These are phyloP conservation scores for Hypselothyrea guttata DNA, from an alignment of 2,888 invertebrate species.

Conservation along the genomic window DNA sequence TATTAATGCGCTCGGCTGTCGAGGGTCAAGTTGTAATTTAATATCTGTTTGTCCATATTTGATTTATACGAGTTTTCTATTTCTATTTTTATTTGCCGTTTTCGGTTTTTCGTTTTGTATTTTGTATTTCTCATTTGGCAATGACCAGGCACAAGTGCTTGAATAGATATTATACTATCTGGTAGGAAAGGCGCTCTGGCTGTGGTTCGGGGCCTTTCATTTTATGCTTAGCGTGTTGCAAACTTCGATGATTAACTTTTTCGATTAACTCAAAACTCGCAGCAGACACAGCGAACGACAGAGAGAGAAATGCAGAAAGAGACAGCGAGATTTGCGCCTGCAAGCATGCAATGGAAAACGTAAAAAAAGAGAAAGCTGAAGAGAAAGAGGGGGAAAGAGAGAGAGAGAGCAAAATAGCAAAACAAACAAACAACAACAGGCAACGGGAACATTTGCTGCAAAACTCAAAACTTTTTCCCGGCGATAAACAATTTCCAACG, in stretches of 20 bases:
- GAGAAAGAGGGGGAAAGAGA: no score
- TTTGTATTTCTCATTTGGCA: neutral
- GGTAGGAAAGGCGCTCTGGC: no score
- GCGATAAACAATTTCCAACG: conserved; percentile 73
- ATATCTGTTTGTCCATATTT: conserved; percentile 22
- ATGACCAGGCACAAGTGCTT: neutral
- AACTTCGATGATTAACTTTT: conserved; percentile 78
- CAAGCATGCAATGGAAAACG: conserved; percentile 57
- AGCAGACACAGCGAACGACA: conserved; percentile 55
- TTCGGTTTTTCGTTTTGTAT: neutral
- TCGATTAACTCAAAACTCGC: conserved; percentile 72
- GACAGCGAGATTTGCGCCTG: conserved; percentile 7
- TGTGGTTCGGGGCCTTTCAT: conserved; percentile 8
- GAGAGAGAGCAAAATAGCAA: conserved; percentile 42
- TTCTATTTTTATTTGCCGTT: neutral
- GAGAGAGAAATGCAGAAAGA: conserved; percentile 15
- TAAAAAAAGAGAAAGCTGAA: no score
- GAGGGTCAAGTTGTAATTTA: conserved; percentile 14
- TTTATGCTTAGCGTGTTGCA: conserved; percentile 60
- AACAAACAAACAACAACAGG: conserved; percentile 44
- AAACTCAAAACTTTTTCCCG: conserved; percentile 64
- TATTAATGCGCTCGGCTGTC: no score
- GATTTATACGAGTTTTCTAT: conserved; percentile 27
- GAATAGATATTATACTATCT: no score
- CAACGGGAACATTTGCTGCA: conserved; percentile 27